A percentile compares a stretch with the other conserved stretches of the same genome.
Conservation (phyloP, 2,797 vertebrate genomes). For the Alauda arvensis region DNA sequence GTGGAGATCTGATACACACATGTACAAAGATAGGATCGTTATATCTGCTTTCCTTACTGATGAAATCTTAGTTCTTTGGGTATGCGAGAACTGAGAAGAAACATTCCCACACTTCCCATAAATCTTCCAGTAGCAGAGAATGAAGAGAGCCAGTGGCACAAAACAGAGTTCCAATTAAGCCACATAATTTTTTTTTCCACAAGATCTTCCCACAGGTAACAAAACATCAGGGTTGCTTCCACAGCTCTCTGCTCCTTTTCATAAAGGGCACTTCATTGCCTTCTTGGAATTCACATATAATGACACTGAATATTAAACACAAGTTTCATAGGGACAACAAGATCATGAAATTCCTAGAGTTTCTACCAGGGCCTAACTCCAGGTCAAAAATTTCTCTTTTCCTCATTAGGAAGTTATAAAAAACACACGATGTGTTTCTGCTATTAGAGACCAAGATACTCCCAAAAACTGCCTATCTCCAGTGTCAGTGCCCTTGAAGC, state of each 20-base stretch:
- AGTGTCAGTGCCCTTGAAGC: slow-evolving; percentile 16
- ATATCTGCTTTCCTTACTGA: background rate
- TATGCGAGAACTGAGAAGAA: background rate
- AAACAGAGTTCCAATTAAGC: slow-evolving; percentile 28
- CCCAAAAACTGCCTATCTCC: background rate
- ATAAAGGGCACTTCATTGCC: background rate
- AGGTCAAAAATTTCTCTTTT: background rate
- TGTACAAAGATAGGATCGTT: background rate
- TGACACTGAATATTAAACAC: slow-evolving; percentile 4
- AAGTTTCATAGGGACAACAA: background rate
- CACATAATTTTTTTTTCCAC: background rate
- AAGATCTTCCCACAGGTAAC: background rate
- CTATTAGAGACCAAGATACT: background rate
- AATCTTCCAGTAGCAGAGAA: slow-evolving; percentile 2
- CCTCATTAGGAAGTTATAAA: background rate
- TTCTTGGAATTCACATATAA: background rate
- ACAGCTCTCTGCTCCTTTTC: background rate
- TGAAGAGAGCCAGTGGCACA: background rate
- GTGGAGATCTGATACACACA: background rate
- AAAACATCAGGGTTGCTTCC: background rate
- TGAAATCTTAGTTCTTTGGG: background rate
- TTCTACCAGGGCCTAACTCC: background rate
- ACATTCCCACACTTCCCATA: background rate
- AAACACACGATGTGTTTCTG: background rate
- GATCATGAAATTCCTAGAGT: background rate